These are phyloP conservation scores for Paedocypris micromegethes DNA, from an alignment of 2,797 vertebrate genomes.

Conservation along the genomic window DNA sequence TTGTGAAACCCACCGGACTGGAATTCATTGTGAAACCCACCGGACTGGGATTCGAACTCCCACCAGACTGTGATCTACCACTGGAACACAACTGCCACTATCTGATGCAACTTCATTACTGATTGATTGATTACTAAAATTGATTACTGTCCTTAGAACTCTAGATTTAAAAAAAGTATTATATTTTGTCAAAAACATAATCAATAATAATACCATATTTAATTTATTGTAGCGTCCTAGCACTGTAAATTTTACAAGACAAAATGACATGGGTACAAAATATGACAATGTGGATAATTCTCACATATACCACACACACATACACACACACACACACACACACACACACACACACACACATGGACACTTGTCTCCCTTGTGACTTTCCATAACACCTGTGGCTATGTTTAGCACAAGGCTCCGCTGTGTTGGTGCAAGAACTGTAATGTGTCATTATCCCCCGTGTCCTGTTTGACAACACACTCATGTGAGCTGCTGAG, in stretches of 20 bases:
- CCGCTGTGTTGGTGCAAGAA: conserved; percentile 48
- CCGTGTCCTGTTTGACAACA: conserved; percentile 53
- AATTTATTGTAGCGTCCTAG: not conserved
- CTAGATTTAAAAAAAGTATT: no score
- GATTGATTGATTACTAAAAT: no score
- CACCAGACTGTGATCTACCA: no score
- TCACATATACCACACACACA: conserved; percentile 24
- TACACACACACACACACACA: conserved; percentile 2
- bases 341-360: not conserved
- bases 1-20: no score
- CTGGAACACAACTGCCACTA: no score
- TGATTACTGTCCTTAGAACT: no score
- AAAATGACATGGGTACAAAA: conserved; percentile 2
- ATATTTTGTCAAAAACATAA: no score
- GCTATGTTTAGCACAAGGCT: conserved; percentile 43
- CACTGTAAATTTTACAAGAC: not conserved
- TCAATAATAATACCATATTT: not conserved
- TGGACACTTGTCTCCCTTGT: conserved; percentile 18
- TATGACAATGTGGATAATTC: not conserved
- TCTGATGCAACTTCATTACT: no score
- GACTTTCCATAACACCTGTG: conserved; percentile 59
- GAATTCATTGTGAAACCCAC: no score
- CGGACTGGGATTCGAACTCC: no score
- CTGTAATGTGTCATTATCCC: conserved; percentile 32
- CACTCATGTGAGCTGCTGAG: conserved; percentile 40